Conservation (phyloP, 2,888 invertebrate genomes). For the Cryptus viduatorius region DNA sequence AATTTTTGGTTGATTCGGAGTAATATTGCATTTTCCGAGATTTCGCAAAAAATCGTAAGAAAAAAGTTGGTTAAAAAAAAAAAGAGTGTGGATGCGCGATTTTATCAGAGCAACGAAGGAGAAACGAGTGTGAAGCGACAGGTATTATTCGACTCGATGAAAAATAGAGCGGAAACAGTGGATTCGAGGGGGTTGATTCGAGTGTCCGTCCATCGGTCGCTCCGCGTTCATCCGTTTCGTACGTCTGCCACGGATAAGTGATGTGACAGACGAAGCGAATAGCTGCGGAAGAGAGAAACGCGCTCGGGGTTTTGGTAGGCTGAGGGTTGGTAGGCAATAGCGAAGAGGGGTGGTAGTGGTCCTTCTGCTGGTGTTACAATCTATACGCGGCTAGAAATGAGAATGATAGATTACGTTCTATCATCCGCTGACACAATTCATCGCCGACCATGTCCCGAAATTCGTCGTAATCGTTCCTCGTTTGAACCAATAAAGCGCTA, state of each 20-base stretch:
- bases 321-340: conserved; percentile 44
- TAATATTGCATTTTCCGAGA: too few species aligned
- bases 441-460: background rate
- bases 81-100: background rate
- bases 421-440: conserved; percentile 73
- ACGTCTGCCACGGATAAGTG: conserved; percentile 47
- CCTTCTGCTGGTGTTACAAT: conserved; percentile 22
- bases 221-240: conserved; percentile 43
- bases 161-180: conserved; percentile 25
- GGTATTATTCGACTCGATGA: conserved; percentile 34
- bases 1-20: too few species aligned
- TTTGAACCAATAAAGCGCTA: conserved; percentile 6
- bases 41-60: too few species aligned
- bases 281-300: conserved; percentile 26
- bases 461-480: conserved; percentile 18
- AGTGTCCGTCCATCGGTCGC: conserved; percentile 21
- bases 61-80: background rate
- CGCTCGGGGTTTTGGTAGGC: conserved; percentile 18
- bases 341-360: conserved; percentile 5
- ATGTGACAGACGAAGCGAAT: conserved; percentile 48
- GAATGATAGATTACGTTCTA: conserved; percentile 77
- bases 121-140: conserved; percentile 22
- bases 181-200: conserved; percentile 8
- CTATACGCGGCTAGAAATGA: conserved; percentile 61
- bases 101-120: conserved; percentile 18